phyloP scores from a whole-genome alignment of 2,888 invertebrate genomes.

The Spisula subtruncata region DNA sequence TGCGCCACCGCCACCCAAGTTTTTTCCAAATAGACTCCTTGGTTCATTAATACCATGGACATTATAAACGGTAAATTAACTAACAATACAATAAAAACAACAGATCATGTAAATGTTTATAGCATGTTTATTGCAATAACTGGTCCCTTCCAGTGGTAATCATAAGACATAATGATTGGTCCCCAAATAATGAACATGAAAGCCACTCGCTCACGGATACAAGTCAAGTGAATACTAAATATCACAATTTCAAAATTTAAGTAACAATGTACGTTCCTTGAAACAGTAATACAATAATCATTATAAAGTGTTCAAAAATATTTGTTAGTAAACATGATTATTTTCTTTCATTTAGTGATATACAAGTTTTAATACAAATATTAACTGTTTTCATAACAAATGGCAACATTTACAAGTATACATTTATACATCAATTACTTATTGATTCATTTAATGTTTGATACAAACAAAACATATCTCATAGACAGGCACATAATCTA shows the following conservation, averaged over 20 bases:
- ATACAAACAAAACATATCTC: not conserved
- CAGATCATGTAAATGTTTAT: not conserved
- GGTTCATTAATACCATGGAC: no score
- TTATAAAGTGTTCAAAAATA: no score
- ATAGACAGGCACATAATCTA: not conserved
- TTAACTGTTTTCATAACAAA: not conserved
- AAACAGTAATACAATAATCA: not conserved
- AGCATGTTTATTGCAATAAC: slow-evolving; percentile 1
- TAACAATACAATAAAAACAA: not conserved
- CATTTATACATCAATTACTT: not conserved
- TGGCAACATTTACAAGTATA: slow-evolving; percentile 3
- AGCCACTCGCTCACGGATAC: not conserved
- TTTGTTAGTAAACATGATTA: no score
- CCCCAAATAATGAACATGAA: not conserved
- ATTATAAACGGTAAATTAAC: no score
- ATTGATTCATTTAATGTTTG: not conserved
- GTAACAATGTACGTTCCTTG: no score
- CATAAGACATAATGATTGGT: slow-evolving; percentile 1
- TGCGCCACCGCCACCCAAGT: no score
- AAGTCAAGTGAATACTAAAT: not conserved
- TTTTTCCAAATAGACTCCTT: no score
- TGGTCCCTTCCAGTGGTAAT: not conserved
- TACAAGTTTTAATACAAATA: no score
- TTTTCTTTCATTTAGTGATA: no score
- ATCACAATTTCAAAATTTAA: not conserved